A percentile compares a stretch with the other conserved stretches of the same genome.
Evolutionary conservation across 2,888 invertebrate species (phyloP).

Genomic region (Scaptomyza flava): DNA sequence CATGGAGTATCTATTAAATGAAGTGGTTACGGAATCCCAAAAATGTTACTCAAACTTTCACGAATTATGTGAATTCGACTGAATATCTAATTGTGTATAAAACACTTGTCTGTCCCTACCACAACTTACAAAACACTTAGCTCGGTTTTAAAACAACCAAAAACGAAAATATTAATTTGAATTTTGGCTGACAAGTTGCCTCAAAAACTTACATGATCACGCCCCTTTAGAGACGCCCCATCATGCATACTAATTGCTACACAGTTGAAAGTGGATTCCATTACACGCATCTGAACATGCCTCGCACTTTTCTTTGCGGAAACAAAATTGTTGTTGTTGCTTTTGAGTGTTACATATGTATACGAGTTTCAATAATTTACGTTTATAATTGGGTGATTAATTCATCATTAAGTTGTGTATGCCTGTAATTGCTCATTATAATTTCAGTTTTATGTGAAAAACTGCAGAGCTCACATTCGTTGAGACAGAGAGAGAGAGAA

Average conservation of each 20-base stretch:
- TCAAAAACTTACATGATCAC: constrained; percentile 18
- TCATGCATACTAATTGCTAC: constrained; percentile 71
- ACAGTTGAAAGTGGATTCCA: constrained; percentile 39
- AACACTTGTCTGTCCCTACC: neutral
- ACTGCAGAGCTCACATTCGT: neutral
- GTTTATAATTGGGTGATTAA: constrained; percentile 65
- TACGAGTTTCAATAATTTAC: constrained; percentile 61
- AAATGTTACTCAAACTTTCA: too few species aligned
- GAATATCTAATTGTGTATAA: too few species aligned
- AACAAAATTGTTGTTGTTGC: constrained; percentile 14
- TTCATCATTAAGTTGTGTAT: constrained; percentile 57
- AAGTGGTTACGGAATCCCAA: neutral
- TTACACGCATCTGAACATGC: constrained; percentile 6
- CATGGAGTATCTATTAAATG: neutral
- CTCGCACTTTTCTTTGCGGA: neutral
- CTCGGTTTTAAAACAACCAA: neutral
- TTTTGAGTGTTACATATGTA: constrained; percentile 36
- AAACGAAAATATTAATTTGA: neutral
- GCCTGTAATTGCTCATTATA: constrained; percentile 69
- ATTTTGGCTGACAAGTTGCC: constrained; percentile 14
- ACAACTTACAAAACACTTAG: neutral
- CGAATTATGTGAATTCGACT: too few species aligned
- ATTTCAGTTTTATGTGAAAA: constrained; percentile 46
- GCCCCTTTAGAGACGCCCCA: constrained; percentile 21
- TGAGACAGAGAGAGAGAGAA: neutral